A percentile compares a stretch with the other conserved stretches of the same genome.
phyloP scores from a whole-genome alignment of 2,888 invertebrate genomes.

The Melinopterus prodromus region DNA sequence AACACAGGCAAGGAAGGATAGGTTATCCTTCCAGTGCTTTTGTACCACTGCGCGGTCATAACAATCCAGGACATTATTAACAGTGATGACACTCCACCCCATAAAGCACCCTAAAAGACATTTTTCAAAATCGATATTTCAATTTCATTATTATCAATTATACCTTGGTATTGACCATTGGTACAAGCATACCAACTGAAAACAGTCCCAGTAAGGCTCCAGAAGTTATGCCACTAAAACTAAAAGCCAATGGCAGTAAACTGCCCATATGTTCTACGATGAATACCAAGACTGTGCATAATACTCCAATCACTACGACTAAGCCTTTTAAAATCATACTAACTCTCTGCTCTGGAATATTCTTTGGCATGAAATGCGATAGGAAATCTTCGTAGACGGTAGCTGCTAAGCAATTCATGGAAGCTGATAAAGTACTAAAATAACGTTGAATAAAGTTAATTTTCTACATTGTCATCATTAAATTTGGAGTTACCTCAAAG shows the following conservation, averaged over 20 bases:
- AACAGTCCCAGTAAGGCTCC: conserved; percentile 74
- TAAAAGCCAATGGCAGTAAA: conserved; percentile 70
- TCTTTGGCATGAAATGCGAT: conserved; percentile 62
- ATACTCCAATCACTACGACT: conserved; percentile 64
- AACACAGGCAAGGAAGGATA: conserved; percentile 51
- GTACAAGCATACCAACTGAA: conserved; percentile 71
- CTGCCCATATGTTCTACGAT: conserved; percentile 70
- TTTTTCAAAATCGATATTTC: conserved; percentile 10
- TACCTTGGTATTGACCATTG: conserved; percentile 69
- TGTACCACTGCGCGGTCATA: conserved; percentile 51
- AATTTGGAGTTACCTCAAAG: conserved; percentile 63
- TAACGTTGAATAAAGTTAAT: no score
- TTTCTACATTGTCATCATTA: no score
- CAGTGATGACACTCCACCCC: conserved; percentile 38
- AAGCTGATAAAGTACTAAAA: conserved; percentile 68
- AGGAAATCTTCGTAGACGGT: conserved; percentile 73
- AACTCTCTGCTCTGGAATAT: conserved; percentile 62
- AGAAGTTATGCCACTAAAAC: conserved; percentile 70
- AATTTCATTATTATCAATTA: conserved; percentile 57
- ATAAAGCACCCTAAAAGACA: conserved; percentile 53
- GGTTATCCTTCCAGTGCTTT: conserved; percentile 43
- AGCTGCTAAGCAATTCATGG: conserved; percentile 70
- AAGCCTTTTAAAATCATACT: conserved; percentile 68
- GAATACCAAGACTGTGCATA: conserved; percentile 77
- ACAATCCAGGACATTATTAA: conserved; percentile 49